Percentiles rank a stretch among this genome's conserved stretches.
These are phyloP conservation scores for Apodemia hepburni DNA, from an alignment of 2,888 invertebrate genomes.

Conservation along the genomic window DNA sequence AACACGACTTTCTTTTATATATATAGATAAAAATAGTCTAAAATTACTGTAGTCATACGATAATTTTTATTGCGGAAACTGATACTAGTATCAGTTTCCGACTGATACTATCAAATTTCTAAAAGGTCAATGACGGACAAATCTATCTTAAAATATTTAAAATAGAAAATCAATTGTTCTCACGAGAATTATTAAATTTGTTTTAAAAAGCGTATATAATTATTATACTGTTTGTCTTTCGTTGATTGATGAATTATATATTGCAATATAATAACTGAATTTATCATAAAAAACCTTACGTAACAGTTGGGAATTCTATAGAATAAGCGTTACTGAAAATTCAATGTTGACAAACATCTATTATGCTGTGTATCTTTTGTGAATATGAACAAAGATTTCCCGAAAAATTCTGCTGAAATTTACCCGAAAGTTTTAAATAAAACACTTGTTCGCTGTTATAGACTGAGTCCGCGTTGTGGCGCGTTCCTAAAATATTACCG, in stretches of 20 bases:
- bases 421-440: constrained; percentile 23
- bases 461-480: constrained; percentile 16
- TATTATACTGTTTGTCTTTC: too few species aligned
- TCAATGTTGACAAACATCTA: constrained; percentile 11
- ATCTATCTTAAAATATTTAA: not conserved
- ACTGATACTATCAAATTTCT: too few species aligned
- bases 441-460: constrained; percentile 22
- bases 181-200: not conserved
- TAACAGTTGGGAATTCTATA: not conserved
- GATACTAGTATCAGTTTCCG: too few species aligned
- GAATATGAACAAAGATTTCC: constrained; percentile 9
- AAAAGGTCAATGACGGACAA: too few species aligned
- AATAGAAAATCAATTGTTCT: not conserved
- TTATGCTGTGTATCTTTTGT: constrained; percentile 7
- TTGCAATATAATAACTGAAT: not conserved
- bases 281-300: not conserved
- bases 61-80: too few species aligned
- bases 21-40: too few species aligned
- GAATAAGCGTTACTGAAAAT: not conserved
- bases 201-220: too few species aligned
- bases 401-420: constrained; percentile 14
- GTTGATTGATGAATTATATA: not conserved
- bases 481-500: constrained; percentile 28
- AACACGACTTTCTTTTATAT: too few species aligned
- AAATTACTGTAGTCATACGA: too few species aligned